These are phyloP conservation scores for Ivindomyrus marchei DNA, from an alignment of 2,113 vertebrate genomes.

Conservation along the genomic window DNA sequence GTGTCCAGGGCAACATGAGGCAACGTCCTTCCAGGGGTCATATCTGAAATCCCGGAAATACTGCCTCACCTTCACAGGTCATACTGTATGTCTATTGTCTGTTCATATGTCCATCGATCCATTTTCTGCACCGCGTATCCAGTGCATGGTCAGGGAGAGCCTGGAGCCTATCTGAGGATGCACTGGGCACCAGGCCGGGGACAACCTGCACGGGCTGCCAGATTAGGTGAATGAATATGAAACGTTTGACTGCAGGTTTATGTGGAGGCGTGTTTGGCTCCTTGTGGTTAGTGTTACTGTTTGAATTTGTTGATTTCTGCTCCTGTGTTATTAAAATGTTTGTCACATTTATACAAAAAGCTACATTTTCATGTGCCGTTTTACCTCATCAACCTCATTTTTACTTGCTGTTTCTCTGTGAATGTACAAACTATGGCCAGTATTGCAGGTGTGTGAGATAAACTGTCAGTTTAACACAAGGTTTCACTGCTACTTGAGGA, in stretches of 20 bases:
- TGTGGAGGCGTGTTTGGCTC: neutral
- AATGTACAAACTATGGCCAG: neutral
- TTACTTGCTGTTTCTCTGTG: neutral
- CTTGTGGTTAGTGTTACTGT: neutral
- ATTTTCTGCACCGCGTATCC: neutral
- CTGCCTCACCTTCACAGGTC: neutral
- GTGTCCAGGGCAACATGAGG: neutral
- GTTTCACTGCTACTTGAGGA: neutral
- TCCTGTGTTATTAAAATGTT: neutral
- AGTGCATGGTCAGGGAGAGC: neutral
- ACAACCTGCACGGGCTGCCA: neutral
- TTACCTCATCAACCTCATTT: neutral
- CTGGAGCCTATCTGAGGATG: neutral
- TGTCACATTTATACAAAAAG: neutral
- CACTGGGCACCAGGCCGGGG: neutral
- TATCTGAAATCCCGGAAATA: neutral
- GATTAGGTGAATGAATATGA: neutral
- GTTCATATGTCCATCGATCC: neutral
- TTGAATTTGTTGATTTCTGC: neutral
- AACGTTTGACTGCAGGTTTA: neutral
- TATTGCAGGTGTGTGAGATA: neutral
- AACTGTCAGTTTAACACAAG: neutral
- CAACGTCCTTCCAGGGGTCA: neutral
- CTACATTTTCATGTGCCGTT: neutral
- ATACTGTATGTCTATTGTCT: neutral